Base-by-base conservation (phyloP, 2,797 vertebrate species). In the Tamandua tetradactyla region DNA sequence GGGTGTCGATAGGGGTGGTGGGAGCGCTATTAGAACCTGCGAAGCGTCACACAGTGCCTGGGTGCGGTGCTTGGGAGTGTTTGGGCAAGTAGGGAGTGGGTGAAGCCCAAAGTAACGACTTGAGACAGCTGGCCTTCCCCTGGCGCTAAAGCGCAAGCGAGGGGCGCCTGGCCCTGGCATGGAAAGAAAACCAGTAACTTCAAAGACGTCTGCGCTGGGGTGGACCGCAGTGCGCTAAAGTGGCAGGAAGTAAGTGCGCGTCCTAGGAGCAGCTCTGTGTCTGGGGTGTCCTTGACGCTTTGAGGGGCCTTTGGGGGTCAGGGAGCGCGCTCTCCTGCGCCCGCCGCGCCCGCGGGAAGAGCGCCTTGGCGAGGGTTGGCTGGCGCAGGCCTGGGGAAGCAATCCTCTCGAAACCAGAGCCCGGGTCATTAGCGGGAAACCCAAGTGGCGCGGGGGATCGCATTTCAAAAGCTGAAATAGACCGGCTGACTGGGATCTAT, bases 381-480 rank as follows among this genome's bases (percentile, higher is more conserved):
- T 40, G 49, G 42, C 15, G 32, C 1, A 7, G 89, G 87, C 0
- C 61, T 15, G 3, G 3, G 22, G 69, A 80, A 91, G 55, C 42
- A 66, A 27, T 12, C 22, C 14, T 57, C 1, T 32, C 52, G 61
- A 93, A 72, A 85, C 86, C 86, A 91, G 83, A 95, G 93, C 62
- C 61, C 11, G 0, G 35, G 91, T 94, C 79, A 80, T 83, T 85
- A 82, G 79, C 66, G 25, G 87, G 76, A 81, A 94, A 88, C 68
- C 68, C 0, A 94, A 95, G 96, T 76, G 92, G 94, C 17, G 1
- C 3, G 0, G 62, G 68, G 12, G 64, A 94, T 97, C 82, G 27
- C 75, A 93, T 97, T 97, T 97, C 97, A 96, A 95, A 97, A 88
- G 89, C 75, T 76, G 89, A 44, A 37, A 57, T 37, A 62, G 40